phyloP scores from a whole-genome alignment of 1,140 invertebrate species.

The Pectinophora gossypiella region DNA sequence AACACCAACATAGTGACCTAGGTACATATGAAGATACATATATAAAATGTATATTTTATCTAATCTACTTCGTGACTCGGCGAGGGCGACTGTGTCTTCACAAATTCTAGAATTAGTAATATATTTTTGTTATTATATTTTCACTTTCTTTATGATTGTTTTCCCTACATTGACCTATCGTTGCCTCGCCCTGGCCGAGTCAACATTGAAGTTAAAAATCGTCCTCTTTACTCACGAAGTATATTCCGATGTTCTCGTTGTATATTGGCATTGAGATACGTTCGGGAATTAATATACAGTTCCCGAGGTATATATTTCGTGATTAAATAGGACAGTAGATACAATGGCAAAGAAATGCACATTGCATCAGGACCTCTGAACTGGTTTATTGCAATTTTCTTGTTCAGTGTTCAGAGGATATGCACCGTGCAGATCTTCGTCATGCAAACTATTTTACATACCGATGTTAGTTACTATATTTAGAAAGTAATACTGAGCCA shows the following conservation, averaged over 20 bases:
- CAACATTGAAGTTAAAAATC: slow-evolving; percentile 20
- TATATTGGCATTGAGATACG: neutral
- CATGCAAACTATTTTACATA: slow-evolving; percentile 65
- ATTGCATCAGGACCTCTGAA: slow-evolving; percentile 2
- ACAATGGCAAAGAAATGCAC: slow-evolving; percentile 40
- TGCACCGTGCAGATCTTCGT: slow-evolving; percentile 38
- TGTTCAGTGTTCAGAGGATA: slow-evolving; percentile 22
- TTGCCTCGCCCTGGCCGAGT: slow-evolving; percentile 34
- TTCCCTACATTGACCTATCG: slow-evolving; percentile 41
- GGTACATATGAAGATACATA: slow-evolving; percentile 55
- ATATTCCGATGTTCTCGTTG: slow-evolving; percentile 10
- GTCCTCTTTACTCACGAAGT: slow-evolving; percentile 41
- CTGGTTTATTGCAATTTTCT: slow-evolving; percentile 1
- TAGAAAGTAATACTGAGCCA: slow-evolving; percentile 55
- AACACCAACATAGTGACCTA: slow-evolving; percentile 71
- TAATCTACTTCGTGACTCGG: slow-evolving; percentile 28
- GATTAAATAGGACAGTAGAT: slow-evolving; percentile 28
- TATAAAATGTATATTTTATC: slow-evolving; percentile 37
- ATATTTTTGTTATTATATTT: slow-evolving; percentile 66
- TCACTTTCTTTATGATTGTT: slow-evolving; percentile 58
- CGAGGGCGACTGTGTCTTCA: slow-evolving; percentile 32
- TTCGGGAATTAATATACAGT: neutral
- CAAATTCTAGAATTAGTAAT: slow-evolving; percentile 52
- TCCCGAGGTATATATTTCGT: slow-evolving; percentile 31
- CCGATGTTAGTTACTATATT: slow-evolving; percentile 67